These are phyloP conservation scores for Mesocricetus auratus DNA, from an alignment of 2,113 vertebrate species.

Conservation along the genomic window DNA sequence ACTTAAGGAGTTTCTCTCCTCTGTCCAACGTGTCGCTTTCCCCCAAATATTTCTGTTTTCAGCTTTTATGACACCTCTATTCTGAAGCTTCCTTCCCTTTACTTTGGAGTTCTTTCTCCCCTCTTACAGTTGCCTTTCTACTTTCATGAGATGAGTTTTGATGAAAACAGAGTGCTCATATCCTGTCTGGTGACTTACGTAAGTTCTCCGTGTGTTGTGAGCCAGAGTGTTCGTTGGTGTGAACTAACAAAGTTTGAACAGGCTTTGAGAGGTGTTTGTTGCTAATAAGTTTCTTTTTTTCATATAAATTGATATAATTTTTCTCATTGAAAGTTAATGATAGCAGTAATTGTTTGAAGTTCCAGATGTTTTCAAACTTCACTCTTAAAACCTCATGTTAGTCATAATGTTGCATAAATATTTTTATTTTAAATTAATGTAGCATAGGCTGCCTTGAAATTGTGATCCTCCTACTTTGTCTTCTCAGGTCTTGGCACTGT, in stretches of 20 bases:
- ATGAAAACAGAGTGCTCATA: conserved; percentile 1
- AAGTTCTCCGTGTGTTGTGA: conserved; percentile 7
- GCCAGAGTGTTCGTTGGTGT: conserved; percentile 33
- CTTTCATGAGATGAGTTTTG: conserved; percentile 29
- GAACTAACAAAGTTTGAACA: conserved; percentile 49
- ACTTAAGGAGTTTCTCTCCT: neutral
- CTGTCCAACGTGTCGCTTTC: neutral
- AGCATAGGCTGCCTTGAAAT: neutral
- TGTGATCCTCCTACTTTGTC: no score
- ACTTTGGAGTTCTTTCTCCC: neutral
- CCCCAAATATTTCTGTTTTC: neutral
- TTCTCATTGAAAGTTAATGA: conserved; percentile 32
- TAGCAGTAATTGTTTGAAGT: neutral
- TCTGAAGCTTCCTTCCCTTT: neutral
- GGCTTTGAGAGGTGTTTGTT: conserved; percentile 50
- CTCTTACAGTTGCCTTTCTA: neutral
- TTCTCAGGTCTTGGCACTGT: neutral
- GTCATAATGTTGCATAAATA: conserved; percentile 66
- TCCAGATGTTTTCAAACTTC: conserved; percentile 12
- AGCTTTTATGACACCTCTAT: neutral
- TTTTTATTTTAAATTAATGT: neutral
- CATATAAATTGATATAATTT: neutral
- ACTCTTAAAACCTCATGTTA: conserved; percentile 66
- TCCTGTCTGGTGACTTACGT: neutral
- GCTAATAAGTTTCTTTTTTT: conserved; percentile 45